These are phyloP conservation scores for Melanotaenia parkinsoni DNA, from an alignment of 2,797 vertebrate genomes.

Conservation along the genomic window DNA sequence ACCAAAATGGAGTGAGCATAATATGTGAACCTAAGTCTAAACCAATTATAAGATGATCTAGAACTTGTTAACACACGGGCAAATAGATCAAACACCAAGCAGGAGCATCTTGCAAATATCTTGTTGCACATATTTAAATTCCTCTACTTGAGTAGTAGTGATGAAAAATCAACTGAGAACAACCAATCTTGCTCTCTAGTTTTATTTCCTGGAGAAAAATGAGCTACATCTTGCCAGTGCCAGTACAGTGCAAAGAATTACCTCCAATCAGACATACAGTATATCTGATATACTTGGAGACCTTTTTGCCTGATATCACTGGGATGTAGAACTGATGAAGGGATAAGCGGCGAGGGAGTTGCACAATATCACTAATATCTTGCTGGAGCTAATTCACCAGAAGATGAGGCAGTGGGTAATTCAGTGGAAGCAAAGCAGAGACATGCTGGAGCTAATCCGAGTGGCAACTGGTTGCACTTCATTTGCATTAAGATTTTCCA, in stretches of 20 bases:
- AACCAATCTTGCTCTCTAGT: constrained; percentile 39
- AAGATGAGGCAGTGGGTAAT: constrained; percentile 25
- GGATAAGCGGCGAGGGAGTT: constrained; percentile 60
- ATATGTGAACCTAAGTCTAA: neutral
- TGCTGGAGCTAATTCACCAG: constrained; percentile 58
- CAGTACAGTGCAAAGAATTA: constrained; percentile 55
- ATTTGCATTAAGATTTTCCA: constrained; percentile 29
- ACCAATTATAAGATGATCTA: constrained; percentile 4
- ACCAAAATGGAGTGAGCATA: neutral
- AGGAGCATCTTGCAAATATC: constrained; percentile 47
- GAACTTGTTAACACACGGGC: neutral
- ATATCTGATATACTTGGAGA: constrained; percentile 51
- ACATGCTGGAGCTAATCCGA: neutral
- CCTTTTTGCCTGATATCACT: constrained; percentile 57
- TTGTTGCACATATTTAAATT: constrained; percentile 45
- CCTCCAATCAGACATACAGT: constrained; percentile 50
- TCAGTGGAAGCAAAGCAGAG: constrained; percentile 30
- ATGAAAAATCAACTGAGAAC: constrained; percentile 34
- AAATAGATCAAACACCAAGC: constrained; percentile 29
- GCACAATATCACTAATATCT: constrained; percentile 60
- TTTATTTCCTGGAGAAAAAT: constrained; percentile 47
- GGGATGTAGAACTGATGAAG: constrained; percentile 63
- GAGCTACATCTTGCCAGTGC: constrained; percentile 24
- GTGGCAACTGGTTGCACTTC: constrained; percentile 10
- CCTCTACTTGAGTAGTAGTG: constrained; percentile 21